Conservation (phyloP, 1,140 invertebrate genomes). For the Lerema accius region DNA sequence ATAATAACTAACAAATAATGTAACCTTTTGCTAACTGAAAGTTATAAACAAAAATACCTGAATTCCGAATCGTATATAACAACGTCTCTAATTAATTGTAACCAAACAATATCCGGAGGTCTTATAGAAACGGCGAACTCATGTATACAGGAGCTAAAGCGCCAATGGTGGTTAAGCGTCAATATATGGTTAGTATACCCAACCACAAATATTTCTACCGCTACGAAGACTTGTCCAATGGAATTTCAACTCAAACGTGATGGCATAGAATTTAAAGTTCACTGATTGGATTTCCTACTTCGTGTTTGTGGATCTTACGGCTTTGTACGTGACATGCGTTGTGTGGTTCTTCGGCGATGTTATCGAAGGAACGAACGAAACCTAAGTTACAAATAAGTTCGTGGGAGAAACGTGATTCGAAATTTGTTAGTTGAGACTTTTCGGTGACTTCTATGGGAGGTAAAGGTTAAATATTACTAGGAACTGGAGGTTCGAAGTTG, state of each 20-base stretch:
- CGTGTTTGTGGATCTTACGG: conserved; percentile 19
- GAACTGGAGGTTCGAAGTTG: background rate
- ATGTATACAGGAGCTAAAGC: background rate
- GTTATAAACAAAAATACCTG: too few species aligned
- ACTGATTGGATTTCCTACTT: background rate
- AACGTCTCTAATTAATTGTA: too few species aligned
- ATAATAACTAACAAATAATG: too few species aligned
- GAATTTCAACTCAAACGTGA: background rate
- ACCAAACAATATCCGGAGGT: too few species aligned
- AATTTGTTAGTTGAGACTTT: conserved; percentile 1
- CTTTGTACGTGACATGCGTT: conserved; percentile 30
- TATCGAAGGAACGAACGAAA: conserved; percentile 18
- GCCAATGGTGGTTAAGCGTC: conserved; percentile 22
- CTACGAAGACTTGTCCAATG: background rate
- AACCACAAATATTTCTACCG: conserved; percentile 14
- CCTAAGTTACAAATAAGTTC: conserved; percentile 20
- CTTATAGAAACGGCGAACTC: too few species aligned
- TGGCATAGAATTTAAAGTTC: background rate
- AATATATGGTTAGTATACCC: conserved; percentile 31
- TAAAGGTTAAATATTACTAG: too few species aligned
- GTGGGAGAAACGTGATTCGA: conserved; percentile 5
- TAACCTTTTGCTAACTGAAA: too few species aligned
- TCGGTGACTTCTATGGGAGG: background rate
- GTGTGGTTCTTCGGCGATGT: conserved; percentile 21
- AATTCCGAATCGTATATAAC: too few species aligned